phyloP scores from a whole-genome alignment of 2,888 invertebrate species.

The Lochmaea capreae region DNA sequence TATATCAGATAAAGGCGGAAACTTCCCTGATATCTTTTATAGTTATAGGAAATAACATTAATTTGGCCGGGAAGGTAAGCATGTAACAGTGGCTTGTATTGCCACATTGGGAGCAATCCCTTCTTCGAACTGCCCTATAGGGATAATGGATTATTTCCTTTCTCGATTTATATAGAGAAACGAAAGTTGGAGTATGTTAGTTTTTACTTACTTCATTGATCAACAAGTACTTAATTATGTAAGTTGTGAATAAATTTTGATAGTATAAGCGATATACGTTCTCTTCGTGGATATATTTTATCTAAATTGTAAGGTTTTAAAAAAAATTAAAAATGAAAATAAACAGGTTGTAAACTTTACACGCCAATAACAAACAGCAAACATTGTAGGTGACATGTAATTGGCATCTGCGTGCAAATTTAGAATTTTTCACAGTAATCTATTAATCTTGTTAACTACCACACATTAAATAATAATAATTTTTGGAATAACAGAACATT shows the following conservation, averaged over 20 bases:
- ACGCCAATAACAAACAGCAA: neutral
- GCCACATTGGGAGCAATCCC: slow-evolving; percentile 41
- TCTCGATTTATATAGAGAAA: slow-evolving; percentile 33
- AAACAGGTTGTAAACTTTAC: no score
- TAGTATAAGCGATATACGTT: no score
- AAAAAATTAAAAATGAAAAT: no score
- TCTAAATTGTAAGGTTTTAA: no score
- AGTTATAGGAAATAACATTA: slow-evolving; percentile 45
- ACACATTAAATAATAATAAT: slow-evolving; percentile 34
- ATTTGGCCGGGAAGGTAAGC: slow-evolving; percentile 41
- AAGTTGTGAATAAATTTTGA: neutral
- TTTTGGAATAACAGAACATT: slow-evolving; percentile 29
- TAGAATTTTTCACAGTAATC: slow-evolving; percentile 36
- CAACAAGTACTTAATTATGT: slow-evolving; percentile 32
- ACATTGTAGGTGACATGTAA: neutral
- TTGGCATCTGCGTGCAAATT: slow-evolving; percentile 31
- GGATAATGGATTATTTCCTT: slow-evolving; percentile 44
- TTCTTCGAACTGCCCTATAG: slow-evolving; percentile 38
- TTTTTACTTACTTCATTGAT: slow-evolving; percentile 21
- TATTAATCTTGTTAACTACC: slow-evolving; percentile 29
- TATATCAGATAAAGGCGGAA: slow-evolving; percentile 41
- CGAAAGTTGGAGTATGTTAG: slow-evolving; percentile 2
- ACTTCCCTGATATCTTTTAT: slow-evolving; percentile 43
- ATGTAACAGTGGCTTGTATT: slow-evolving; percentile 41
- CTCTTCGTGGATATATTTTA: no score